These are phyloP conservation scores for Loripinus fragilis DNA, from an alignment of 2,888 invertebrate species.

Conservation along the genomic window DNA sequence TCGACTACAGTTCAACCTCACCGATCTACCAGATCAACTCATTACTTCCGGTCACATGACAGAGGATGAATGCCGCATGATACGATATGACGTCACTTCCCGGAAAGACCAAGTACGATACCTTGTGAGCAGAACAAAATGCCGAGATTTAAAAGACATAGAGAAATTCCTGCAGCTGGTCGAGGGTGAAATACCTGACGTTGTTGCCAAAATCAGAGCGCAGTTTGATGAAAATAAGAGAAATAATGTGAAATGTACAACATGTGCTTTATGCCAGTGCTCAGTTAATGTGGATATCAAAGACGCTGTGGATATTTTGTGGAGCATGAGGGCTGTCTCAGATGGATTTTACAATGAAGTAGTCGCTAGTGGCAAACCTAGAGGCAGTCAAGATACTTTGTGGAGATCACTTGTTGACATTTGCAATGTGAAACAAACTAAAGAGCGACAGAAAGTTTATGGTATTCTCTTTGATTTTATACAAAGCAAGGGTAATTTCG, in stretches of 20 bases:
- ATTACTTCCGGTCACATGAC: neutral
- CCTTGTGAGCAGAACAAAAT: neutral
- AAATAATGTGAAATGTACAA: neutral
- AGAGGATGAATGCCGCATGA: constrained; percentile 5
- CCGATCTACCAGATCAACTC: constrained; percentile 8
- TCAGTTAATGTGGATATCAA: constrained; percentile 2
- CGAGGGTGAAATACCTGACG: neutral
- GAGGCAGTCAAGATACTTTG: neutral
- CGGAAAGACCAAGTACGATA: constrained; percentile 7
- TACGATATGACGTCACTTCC: neutral
- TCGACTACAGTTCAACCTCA: neutral
- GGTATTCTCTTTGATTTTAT: neutral
- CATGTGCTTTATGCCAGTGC: constrained; percentile 1
- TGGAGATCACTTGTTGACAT: constrained; percentile 7
- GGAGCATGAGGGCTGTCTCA: constrained; percentile 2
- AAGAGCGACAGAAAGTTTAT: neutral
- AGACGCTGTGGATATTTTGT: neutral
- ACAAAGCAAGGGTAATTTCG: neutral
- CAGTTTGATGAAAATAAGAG: neutral
- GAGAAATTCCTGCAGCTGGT: neutral
- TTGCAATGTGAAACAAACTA: neutral
- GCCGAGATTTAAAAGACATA: constrained; percentile 4
- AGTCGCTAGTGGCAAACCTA: neutral
- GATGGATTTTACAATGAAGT: constrained; percentile 22
- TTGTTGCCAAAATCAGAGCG: neutral